A percentile compares a stretch with the other conserved stretches of the same genome.
Evolutionary conservation across 2,888 invertebrate species (phyloP).

Genomic region (Cheilosia variabilis): DNA sequence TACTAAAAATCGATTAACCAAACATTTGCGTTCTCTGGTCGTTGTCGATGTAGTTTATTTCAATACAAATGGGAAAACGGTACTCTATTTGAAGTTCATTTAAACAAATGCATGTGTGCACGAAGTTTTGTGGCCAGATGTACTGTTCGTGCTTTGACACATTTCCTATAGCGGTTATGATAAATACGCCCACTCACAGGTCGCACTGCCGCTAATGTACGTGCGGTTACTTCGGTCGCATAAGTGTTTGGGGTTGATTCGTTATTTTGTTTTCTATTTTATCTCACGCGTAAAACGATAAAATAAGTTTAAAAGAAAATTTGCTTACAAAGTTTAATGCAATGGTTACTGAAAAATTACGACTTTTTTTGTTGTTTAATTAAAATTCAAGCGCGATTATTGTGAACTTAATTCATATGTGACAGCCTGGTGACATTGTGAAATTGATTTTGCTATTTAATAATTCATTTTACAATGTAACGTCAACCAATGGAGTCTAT

Average conservation of each 20-base stretch:
- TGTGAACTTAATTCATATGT: no score
- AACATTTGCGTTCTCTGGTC: slow-evolving; percentile 37
- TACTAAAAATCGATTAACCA: slow-evolving; percentile 56
- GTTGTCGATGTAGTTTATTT: background rate
- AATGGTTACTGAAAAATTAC: no score
- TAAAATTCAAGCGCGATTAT: no score
- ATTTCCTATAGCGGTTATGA: slow-evolving; percentile 50
- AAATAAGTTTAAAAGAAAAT: background rate
- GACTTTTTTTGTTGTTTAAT: no score
- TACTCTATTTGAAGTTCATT: background rate
- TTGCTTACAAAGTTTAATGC: background rate
- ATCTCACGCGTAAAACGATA: background rate
- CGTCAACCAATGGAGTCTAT: background rate
- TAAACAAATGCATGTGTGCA: slow-evolving; percentile 50
- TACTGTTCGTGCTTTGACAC: slow-evolving; percentile 61
- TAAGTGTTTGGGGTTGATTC: slow-evolving; percentile 20
- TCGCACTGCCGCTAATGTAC: slow-evolving; percentile 7
- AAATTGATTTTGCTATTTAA: background rate
- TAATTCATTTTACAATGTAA: background rate
- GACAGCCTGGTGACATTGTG: no score
- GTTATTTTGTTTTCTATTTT: background rate
- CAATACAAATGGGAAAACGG: slow-evolving; percentile 8
- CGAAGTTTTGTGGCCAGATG: slow-evolving; percentile 60
- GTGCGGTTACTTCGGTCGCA: slow-evolving; percentile 27
- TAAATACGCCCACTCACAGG: slow-evolving; percentile 29